Percentiles rank a stretch among this genome's conserved stretches.
These are phyloP conservation scores for Cirrhinus mrigala DNA, from an alignment of 2,797 vertebrate genomes.

Conservation along the genomic window DNA sequence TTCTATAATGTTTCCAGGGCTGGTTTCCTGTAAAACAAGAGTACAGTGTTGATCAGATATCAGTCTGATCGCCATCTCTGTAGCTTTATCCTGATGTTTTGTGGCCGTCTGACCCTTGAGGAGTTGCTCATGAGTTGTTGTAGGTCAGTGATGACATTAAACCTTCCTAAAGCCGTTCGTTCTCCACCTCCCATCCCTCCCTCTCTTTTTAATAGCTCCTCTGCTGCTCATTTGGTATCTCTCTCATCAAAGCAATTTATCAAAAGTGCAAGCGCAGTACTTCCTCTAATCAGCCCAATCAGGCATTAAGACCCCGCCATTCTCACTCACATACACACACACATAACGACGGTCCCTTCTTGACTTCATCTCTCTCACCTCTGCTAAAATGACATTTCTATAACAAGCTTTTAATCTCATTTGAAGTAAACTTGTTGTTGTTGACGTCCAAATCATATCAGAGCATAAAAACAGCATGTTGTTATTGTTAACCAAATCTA, in stretches of 20 bases:
- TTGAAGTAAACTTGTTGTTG: background rate
- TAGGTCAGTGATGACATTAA: slow-evolving; percentile 20
- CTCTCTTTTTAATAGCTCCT: slow-evolving; percentile 38
- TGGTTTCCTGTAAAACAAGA: background rate
- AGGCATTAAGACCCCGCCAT: slow-evolving; percentile 63
- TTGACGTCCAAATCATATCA: background rate
- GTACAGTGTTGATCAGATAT: background rate
- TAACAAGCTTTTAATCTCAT: background rate
- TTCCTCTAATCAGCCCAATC: slow-evolving; percentile 73
- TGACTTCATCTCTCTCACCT: background rate
- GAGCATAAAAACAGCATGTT: background rate
- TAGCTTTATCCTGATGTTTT: background rate
- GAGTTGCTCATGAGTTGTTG: background rate
- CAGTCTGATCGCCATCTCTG: background rate
- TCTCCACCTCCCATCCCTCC: background rate
- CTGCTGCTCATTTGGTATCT: slow-evolving; percentile 36
- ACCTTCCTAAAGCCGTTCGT: background rate
- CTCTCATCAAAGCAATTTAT: slow-evolving; percentile 62
- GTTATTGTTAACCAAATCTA: background rate
- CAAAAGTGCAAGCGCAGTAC: slow-evolving; percentile 67
- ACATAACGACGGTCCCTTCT: background rate
- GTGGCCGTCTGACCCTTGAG: background rate
- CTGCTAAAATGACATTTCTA: background rate
- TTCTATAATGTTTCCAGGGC: background rate
- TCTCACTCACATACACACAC: slow-evolving; percentile 5